Percentiles rank a stretch among this genome's conserved stretches.
Conservation (phyloP, 2,113 vertebrate species). For the Mirounga angustirostris region DNA sequence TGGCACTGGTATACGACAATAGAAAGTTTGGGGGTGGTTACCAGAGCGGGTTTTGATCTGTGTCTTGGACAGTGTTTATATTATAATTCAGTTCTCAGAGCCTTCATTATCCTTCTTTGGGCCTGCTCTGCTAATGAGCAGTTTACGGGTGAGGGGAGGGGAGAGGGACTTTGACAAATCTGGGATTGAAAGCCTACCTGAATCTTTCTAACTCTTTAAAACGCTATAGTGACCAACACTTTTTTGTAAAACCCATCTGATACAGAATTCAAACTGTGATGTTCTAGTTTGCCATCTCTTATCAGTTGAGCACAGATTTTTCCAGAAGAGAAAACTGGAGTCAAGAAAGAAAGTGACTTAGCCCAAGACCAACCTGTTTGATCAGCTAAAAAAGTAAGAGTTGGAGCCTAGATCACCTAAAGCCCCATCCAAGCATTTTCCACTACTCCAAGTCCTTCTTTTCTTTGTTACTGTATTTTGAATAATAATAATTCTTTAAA, state of each 20-base stretch:
- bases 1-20: neutral
- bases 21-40: neutral
- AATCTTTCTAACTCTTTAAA: neutral
- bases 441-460: neutral
- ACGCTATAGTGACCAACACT: neutral
- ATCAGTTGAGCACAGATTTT: neutral
- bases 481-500: neutral
- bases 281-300: neutral
- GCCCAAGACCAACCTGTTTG: neutral
- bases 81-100: neutral
- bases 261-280: neutral
- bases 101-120: neutral
- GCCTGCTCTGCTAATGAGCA: neutral
- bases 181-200: neutral
- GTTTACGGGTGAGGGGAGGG: neutral
- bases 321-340: neutral
- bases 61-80: neutral
- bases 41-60: neutral
- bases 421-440: neutral
- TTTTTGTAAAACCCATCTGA: neutral
- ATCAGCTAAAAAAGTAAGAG: neutral
- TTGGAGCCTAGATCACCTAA: neutral
- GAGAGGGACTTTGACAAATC: neutral
- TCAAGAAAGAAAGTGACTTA: neutral
- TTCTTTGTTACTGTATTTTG: conserved; percentile 3